Conservation (phyloP, 2,888 invertebrate genomes). For the Esperia sulphurella region DNA sequence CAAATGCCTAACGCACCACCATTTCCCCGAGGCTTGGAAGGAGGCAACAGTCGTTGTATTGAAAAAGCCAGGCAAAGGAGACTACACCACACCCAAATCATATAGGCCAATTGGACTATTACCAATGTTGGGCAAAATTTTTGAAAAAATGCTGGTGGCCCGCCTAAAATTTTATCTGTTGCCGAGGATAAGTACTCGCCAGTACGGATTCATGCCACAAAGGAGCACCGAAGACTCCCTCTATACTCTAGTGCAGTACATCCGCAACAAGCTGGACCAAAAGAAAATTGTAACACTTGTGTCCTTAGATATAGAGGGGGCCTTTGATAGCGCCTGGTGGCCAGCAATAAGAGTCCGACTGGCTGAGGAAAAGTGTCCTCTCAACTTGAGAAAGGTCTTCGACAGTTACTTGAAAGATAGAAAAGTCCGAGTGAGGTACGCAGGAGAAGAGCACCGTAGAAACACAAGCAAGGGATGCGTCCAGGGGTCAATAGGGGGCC, state of each 20-base stretch:
- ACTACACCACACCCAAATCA: conserved; percentile 2
- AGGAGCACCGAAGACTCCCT: conserved; percentile 3
- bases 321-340: conserved; percentile 13
- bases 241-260: conserved; percentile 4
- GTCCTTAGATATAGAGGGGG: conserved; percentile 14
- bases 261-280: background rate
- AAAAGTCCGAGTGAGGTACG: background rate
- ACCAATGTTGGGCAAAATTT: conserved; percentile 11
- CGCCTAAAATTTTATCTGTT: conserved; percentile 5
- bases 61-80: conserved; percentile 5
- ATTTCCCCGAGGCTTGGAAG: conserved; percentile 11
- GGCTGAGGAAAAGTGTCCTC: conserved; percentile 8
- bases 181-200: conserved; percentile 5
- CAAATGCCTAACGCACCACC: background rate
- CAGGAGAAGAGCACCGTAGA: background rate
- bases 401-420: conserved; percentile 1
- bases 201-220: conserved; percentile 16
- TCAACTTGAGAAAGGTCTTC: conserved; percentile 3
- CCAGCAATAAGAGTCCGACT: conserved; percentile 1
- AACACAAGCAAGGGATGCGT: conserved; percentile 11
- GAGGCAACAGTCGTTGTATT: conserved; percentile 3
- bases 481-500: conserved; percentile 15
- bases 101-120: conserved; percentile 14
- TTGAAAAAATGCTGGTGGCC: conserved; percentile 10
- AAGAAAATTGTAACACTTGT: conserved; percentile 7